Conservation (phyloP, 2,888 invertebrate genomes). For the Brachypterus glaber region DNA sequence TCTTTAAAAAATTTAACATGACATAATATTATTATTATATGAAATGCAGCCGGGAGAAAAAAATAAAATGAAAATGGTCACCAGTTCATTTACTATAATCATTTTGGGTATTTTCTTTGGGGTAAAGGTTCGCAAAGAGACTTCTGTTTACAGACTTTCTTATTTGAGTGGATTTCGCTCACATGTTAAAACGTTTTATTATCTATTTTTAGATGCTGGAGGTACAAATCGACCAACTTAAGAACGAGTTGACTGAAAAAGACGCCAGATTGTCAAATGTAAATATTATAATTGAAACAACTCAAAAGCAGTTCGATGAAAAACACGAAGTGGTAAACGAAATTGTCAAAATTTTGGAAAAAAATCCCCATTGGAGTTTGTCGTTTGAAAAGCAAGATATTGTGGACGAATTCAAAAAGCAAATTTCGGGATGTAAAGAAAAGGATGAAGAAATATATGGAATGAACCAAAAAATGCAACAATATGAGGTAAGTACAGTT, state of each 20-base stretch:
- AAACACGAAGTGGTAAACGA: conserved; percentile 28
- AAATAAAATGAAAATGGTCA: no score
- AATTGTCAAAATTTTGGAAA: conserved; percentile 26
- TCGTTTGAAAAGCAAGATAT: conserved; percentile 26
- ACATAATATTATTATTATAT: no score
- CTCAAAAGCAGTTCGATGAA: conserved; percentile 28
- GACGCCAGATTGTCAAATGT: conserved; percentile 23
- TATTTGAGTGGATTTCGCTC: no score
- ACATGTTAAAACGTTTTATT: no score
- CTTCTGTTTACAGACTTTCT: no score
- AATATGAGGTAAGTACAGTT: conserved; percentile 14
- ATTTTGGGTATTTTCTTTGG: no score
- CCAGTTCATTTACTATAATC: no score
- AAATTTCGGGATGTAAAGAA: conserved; percentile 13
- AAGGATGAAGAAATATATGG: background rate
- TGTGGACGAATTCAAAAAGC: conserved; percentile 23
- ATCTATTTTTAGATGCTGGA: conserved; percentile 11
- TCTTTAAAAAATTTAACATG: no score
- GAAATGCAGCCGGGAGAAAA: no score
- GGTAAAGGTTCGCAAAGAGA: no score
- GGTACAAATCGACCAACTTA: conserved; percentile 21
- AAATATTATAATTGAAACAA: conserved; percentile 25
- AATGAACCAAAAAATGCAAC: conserved; percentile 6
- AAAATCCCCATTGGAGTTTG: conserved; percentile 20
- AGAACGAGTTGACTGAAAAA: conserved; percentile 21